A percentile compares a stretch with the other conserved stretches of the same genome.
These are phyloP conservation scores for Colinus virginianus DNA, from an alignment of 2,113 vertebrate species.

Conservation along the genomic window DNA sequence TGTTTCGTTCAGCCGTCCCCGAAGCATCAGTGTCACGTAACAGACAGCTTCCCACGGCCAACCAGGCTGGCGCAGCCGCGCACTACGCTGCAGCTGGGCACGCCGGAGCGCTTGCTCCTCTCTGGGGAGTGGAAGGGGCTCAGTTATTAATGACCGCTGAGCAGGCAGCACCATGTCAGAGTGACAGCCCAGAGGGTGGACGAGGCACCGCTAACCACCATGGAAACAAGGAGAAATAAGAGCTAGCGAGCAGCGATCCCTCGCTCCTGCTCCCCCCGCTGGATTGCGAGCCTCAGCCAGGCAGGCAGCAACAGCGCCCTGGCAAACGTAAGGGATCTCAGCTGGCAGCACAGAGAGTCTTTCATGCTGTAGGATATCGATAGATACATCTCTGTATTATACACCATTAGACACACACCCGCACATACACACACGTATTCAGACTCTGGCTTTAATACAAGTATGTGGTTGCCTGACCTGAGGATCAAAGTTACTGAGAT, in stretches of 20 bases:
- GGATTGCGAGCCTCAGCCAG: slow-evolving; percentile 77
- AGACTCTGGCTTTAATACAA: slow-evolving; percentile 56
- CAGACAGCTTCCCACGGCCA: slow-evolving; percentile 80
- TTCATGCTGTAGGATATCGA: slow-evolving; percentile 60
- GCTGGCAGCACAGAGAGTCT: slow-evolving; percentile 63
- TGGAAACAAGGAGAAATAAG: slow-evolving; percentile 78
- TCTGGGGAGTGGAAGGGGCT: slow-evolving; percentile 82
- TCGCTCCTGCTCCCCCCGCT: slow-evolving; percentile 19
- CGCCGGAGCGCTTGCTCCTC: slow-evolving; percentile 81
- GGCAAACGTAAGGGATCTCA: slow-evolving; percentile 66
- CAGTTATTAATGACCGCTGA: slow-evolving; percentile 88
- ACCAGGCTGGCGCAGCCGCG: slow-evolving; percentile 81
- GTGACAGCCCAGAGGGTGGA: slow-evolving; percentile 84
- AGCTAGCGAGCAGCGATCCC: slow-evolving; percentile 66
- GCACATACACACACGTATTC: not conserved
- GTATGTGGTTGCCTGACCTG: slow-evolving; percentile 70
- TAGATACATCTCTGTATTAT: slow-evolving; percentile 31
- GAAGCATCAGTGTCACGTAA: slow-evolving; percentile 77
- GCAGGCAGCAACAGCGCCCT: slow-evolving; percentile 67
- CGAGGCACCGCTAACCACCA: slow-evolving; percentile 85
- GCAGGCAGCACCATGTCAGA: slow-evolving; percentile 87
- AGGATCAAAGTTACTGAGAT: slow-evolving; percentile 62
- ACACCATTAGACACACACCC: not conserved
- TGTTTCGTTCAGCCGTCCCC: slow-evolving; percentile 74
- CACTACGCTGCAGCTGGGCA: slow-evolving; percentile 66